phyloP scores from a whole-genome alignment of 2,888 invertebrate genomes.

The Drosophila macrospina region DNA sequence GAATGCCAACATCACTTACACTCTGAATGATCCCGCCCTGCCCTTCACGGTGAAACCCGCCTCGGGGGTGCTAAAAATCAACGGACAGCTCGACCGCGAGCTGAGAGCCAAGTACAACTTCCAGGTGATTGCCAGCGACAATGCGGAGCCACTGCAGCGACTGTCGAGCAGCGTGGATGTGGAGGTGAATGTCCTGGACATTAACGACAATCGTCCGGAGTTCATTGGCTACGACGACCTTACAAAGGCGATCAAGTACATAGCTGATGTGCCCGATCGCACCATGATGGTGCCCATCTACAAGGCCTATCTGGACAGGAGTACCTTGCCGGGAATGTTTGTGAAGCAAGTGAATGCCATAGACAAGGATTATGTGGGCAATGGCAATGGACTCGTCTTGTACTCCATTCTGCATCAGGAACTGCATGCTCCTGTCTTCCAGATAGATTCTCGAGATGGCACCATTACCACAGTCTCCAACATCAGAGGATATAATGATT shows the following conservation, averaged over 20 bases:
- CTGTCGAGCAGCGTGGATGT: slow-evolving; percentile 91
- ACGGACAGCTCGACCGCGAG: slow-evolving; percentile 92
- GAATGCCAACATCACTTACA: slow-evolving; percentile 92
- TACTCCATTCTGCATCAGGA: slow-evolving; percentile 90
- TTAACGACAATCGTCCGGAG: slow-evolving; percentile 93
- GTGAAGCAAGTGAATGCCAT: slow-evolving; percentile 92
- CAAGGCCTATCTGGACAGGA: slow-evolving; percentile 90
- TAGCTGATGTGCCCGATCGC: slow-evolving; percentile 73
- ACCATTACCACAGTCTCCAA: slow-evolving; percentile 91
- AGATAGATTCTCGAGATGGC: slow-evolving; percentile 94
- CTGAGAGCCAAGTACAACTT: slow-evolving; percentile 89
- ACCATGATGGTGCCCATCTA: slow-evolving; percentile 89
- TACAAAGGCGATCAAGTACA: slow-evolving; percentile 72
- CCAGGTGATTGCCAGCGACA: slow-evolving; percentile 90
- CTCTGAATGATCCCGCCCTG: slow-evolving; percentile 86
- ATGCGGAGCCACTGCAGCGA: slow-evolving; percentile 87
- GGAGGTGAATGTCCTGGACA: slow-evolving; percentile 92
- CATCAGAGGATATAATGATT: slow-evolving; percentile 84
- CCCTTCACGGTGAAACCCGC: slow-evolving; percentile 90
- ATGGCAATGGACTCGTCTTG: slow-evolving; percentile 94
- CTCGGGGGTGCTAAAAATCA: slow-evolving; percentile 90
- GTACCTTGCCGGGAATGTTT: slow-evolving; percentile 90
- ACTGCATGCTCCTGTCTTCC: slow-evolving; percentile 88
- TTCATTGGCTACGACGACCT: slow-evolving; percentile 91
- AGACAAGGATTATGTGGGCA: slow-evolving; percentile 93